These are phyloP conservation scores for Hippocampus barbouri DNA, from an alignment of 2,113 vertebrate species.

Conservation along the genomic window DNA sequence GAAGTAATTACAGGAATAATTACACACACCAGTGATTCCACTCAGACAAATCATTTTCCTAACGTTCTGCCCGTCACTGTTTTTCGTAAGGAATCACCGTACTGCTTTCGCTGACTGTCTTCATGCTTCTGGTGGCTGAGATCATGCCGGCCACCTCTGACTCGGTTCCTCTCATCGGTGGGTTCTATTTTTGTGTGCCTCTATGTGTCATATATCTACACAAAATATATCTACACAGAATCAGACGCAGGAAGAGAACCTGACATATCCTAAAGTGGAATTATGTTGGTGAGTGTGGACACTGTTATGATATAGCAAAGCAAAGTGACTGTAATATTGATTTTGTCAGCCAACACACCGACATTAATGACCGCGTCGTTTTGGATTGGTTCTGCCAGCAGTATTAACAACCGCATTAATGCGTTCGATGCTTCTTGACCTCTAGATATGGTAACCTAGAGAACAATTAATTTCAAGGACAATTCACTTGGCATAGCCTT, in stretches of 20 bases:
- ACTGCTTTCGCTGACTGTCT: slow-evolving; percentile 82
- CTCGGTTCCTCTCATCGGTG: slow-evolving; percentile 85
- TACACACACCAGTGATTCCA: slow-evolving; percentile 34
- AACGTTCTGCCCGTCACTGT: slow-evolving; percentile 27
- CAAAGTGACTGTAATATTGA: not conserved
- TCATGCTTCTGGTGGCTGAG: slow-evolving; percentile 87
- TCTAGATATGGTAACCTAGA: slow-evolving; percentile 3
- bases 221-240: not conserved
- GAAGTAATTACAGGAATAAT: slow-evolving; percentile 38
- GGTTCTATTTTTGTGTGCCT: slow-evolving; percentile 32
- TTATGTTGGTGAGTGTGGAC: not conserved
- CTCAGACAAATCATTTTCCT: slow-evolving; percentile 33
- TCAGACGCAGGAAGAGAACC: not conserved
- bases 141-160: slow-evolving; percentile 89
- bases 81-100: slow-evolving; percentile 79
- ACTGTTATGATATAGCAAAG: not conserved
- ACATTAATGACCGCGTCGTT: not conserved
- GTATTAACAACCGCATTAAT: slow-evolving; percentile 12
- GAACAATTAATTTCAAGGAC: slow-evolving; percentile 12
- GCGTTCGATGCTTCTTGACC: not conserved
- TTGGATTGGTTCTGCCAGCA: slow-evolving; percentile 7
- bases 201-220: not conserved
- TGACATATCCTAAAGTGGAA: not conserved
- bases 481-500: slow-evolving; percentile 13
- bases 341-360: not conserved